Evolutionary conservation across 2,797 vertebrate species (phyloP).

Genomic region (Scomberomorus guttatus): DNA sequence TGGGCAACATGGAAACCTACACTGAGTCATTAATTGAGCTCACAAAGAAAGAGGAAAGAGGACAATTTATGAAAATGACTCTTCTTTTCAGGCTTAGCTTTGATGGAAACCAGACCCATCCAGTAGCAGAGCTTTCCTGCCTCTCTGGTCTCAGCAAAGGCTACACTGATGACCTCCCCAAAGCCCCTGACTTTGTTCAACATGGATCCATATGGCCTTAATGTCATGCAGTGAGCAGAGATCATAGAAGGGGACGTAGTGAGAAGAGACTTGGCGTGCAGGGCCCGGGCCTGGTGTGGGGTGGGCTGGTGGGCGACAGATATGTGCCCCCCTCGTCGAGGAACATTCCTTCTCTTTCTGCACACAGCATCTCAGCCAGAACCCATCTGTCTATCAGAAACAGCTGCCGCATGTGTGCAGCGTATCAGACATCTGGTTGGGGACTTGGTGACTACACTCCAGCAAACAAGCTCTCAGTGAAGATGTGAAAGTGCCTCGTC

Average conservation of each 20-base stretch:
- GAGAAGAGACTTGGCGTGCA: conserved; percentile 41
- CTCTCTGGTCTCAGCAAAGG: conserved; percentile 46
- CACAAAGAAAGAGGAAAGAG: conserved; percentile 59
- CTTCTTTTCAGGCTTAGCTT: conserved; percentile 36
- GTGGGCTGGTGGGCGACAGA: conserved; percentile 54
- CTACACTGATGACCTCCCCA: conserved; percentile 52
- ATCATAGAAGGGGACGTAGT: conserved; percentile 42
- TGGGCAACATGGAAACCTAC: conserved; percentile 47
- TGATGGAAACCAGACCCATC: conserved; percentile 76
- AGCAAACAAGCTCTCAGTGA: conserved; percentile 47
- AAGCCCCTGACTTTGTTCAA: conserved; percentile 52
- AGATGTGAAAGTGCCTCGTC: conserved; percentile 36
- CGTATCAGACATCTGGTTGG: conserved; percentile 70
- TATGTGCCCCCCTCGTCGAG: conserved; percentile 36
- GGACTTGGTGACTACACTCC: conserved; percentile 46
- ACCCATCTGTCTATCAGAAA: conserved; percentile 71
- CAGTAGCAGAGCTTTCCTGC: conserved; percentile 64
- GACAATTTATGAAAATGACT: conserved; percentile 71
- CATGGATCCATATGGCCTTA: conserved; percentile 56
- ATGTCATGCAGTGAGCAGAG: conserved; percentile 52
- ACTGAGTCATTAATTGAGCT: conserved; percentile 65
- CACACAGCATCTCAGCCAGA: conserved; percentile 56
- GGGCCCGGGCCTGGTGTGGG: conserved; percentile 28
- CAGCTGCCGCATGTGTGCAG: conserved; percentile 71
- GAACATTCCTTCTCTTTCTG: conserved; percentile 63